Base-by-base conservation (phyloP, 2,797 vertebrate genomes). In the Xenopus petersii region DNA sequence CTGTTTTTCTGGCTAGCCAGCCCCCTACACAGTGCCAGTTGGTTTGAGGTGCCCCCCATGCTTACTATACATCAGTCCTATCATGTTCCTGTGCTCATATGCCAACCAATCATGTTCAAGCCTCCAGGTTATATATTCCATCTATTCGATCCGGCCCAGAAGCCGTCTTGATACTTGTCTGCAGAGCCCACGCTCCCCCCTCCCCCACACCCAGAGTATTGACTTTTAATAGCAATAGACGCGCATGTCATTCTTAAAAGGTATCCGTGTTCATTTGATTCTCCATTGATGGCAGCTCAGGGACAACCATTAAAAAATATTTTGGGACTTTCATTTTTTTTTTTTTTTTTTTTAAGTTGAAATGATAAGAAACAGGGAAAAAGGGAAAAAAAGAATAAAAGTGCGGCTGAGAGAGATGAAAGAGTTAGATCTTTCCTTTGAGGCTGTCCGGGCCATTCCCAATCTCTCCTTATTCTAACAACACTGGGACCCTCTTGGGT, bases 401-500 rank as follows among this genome's bases (percentile, higher is more conserved):
- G n/a, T 56, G 64, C 75, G 33, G 63, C 70, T 58, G 65, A 73
- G 70, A 48, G 13, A 69, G 60, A 69, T 73, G 65, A 24, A 73
- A 78, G 75, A 42, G 16, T 78, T 60, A 64, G 65, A 73, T 73
- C 60, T 78, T 51, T 46, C 36, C 36, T 68, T 64, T 36, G 7
- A 58, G 64, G 26, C 26, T 30, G 26, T 30, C 2, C 49, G 71
- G 36, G 51, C 51, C 47, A 33, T 54, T 54, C 56, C 36, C 24
- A 59, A 58, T 47, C 70, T 64, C 12, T 49, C 16, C 70, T 73
- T 64, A 64, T 86, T 87, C 79, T 73, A 73, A 84, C 87, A 82
- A 83, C 85, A 82, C 81, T 88, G 71, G 54, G 66, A 81, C 83
- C 86, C 89, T 88, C 87, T 84, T 86, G 74, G 72, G 80, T 60